These are phyloP conservation scores for Cheirogaleus major DNA, from an alignment of 2,797 vertebrate species.

Conservation along the genomic window DNA sequence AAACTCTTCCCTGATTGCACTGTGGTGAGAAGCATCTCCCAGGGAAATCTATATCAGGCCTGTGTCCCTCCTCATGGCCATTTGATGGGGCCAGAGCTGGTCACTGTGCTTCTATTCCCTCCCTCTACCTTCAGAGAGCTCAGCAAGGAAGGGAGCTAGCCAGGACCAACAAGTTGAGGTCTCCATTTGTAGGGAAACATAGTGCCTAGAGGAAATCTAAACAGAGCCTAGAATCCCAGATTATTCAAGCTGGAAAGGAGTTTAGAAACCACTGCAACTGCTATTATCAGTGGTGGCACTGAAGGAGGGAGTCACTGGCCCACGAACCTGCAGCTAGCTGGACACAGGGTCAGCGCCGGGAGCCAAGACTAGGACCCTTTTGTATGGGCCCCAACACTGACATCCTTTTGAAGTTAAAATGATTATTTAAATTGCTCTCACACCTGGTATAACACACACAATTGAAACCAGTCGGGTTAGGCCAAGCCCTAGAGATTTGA, in stretches of 20 bases:
- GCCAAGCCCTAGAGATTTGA: slow-evolving; percentile 25
- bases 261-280: neutral
- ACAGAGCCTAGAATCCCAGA: neutral
- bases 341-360: neutral
- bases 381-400: neutral
- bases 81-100: neutral
- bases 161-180: neutral
- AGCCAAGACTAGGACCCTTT: neutral
- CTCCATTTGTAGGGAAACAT: neutral
- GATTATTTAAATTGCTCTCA: slow-evolving; percentile 5
- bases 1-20: neutral
- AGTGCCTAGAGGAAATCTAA: neutral
- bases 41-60: neutral
- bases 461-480: neutral
- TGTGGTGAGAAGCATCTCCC: neutral
- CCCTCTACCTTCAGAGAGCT: neutral
- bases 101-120: neutral
- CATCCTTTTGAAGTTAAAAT: neutral
- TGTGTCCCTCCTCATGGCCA: neutral
- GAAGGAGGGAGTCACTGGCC: neutral
- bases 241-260: neutral
- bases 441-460: neutral
- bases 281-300: neutral
- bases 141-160: neutral
- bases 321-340: neutral